Evolutionary conservation across 2,888 invertebrate species (phyloP).

Genomic region (Scaptomyza flava): DNA sequence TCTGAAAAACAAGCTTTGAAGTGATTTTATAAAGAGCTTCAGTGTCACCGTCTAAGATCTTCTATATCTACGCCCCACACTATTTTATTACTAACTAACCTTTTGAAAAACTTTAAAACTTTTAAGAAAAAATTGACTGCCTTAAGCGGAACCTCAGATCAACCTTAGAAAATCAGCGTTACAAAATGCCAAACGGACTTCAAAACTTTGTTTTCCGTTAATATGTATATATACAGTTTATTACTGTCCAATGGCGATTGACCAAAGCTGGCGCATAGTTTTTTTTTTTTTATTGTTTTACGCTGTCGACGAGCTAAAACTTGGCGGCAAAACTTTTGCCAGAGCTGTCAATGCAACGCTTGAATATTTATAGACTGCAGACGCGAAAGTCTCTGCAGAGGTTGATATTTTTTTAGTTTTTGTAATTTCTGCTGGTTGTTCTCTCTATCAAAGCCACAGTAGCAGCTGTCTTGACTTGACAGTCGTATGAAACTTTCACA

Average conservation of each 20-base stretch:
- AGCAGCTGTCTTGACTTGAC: slow-evolving; percentile 47
- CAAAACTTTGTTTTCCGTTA: slow-evolving; percentile 45
- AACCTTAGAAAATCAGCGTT: slow-evolving; percentile 53
- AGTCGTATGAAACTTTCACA: slow-evolving; percentile 47
- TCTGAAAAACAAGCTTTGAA: too few species aligned
- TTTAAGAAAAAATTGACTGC: slow-evolving; percentile 9
- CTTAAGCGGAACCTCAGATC: not conserved
- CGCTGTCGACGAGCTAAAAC: slow-evolving; percentile 55
- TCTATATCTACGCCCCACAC: too few species aligned
- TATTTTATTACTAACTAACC: too few species aligned
- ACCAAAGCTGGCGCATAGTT: slow-evolving; percentile 25
- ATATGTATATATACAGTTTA: slow-evolving; percentile 1
- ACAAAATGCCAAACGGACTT: slow-evolving; percentile 47
- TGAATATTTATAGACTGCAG: slow-evolving; percentile 69
- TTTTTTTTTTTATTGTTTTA: slow-evolving; percentile 61
- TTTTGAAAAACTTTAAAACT: slow-evolving; percentile 16
- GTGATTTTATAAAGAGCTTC: too few species aligned
- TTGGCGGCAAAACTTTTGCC: slow-evolving; percentile 53
- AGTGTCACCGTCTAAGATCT: too few species aligned
- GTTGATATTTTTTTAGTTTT: slow-evolving; percentile 9
- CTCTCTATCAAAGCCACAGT: slow-evolving; percentile 15
- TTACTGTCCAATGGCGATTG: slow-evolving; percentile 23
- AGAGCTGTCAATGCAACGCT: slow-evolving; percentile 64
- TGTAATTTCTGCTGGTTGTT: not conserved
- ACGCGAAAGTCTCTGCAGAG: slow-evolving; percentile 6